phyloP scores from a whole-genome alignment of 2,113 vertebrate genomes.

The Cynocephalus volans region DNA sequence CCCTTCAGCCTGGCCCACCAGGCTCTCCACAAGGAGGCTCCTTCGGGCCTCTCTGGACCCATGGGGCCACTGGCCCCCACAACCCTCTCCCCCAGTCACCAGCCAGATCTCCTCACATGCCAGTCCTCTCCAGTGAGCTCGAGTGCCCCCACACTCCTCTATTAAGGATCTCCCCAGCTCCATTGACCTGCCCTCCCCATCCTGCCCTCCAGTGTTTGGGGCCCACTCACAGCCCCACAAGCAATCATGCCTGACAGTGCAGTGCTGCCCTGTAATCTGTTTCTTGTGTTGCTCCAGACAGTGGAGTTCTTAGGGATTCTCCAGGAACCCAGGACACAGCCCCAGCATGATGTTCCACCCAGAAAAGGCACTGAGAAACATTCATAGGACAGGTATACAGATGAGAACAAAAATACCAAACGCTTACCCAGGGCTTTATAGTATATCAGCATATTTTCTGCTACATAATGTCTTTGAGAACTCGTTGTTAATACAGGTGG shows the following conservation, averaged over 20 bases:
- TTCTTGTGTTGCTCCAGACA: not conserved
- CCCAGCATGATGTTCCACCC: not conserved
- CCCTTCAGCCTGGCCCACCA: not conserved
- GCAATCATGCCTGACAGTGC: too few species aligned
- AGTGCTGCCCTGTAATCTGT: fast-evolving
- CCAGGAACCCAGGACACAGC: not conserved
- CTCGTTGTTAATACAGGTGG: not conserved
- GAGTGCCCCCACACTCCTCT: not conserved
- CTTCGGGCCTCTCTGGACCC: not conserved
- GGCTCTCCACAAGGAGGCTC: not conserved
- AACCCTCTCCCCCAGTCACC: not conserved
- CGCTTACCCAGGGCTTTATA: fast-evolving
- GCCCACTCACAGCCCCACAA: not conserved
- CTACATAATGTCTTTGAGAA: too few species aligned
- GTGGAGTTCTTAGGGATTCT: fast-evolving
- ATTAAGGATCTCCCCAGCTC: fast-evolving
- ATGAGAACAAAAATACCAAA: fast-evolving
- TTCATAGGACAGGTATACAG: fast-evolving
- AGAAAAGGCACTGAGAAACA: too few species aligned
- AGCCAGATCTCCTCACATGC: fast-evolving
- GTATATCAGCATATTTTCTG: too few species aligned
- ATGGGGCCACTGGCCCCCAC: not conserved
- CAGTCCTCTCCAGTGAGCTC: not conserved
- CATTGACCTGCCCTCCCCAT: not conserved
- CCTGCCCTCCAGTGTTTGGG: not conserved